Percentiles rank a stretch among this genome's conserved stretches.
Evolutionary conservation across 2,113 vertebrate species (phyloP).

Genomic region (Tragelaphus strepsiceros): DNA sequence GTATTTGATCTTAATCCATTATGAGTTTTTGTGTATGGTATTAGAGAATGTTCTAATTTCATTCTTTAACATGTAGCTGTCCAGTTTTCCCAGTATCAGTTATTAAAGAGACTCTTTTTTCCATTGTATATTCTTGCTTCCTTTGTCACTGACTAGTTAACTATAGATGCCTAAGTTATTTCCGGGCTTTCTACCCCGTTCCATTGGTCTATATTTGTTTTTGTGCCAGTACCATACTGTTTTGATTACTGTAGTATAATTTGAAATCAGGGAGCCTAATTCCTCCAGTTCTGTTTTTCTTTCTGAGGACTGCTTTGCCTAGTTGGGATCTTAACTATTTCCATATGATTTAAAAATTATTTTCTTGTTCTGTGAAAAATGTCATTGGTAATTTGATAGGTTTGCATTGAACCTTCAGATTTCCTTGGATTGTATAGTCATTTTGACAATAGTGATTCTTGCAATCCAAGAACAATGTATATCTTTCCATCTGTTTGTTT

Average conservation of each 20-base stretch:
- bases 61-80: background rate
- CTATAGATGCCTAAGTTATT: background rate
- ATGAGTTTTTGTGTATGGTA: background rate
- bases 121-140: background rate
- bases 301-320: background rate
- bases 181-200: background rate
- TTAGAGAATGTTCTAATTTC: background rate
- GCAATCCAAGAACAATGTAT: background rate
- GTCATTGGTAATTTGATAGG: background rate
- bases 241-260: background rate
- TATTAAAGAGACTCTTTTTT: background rate
- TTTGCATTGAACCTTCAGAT: background rate
- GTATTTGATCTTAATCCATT: background rate
- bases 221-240: background rate
- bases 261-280: background rate
- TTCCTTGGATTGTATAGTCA: background rate
- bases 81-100: background rate
- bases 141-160: background rate
- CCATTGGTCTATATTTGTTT: background rate
- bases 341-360: background rate
- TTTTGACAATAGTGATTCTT: background rate
- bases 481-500: background rate
- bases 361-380: background rate
- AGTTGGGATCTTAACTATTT: background rate
- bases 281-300: background rate